phyloP scores from a whole-genome alignment of 2,113 vertebrate species.

The Urocitellus parryii region DNA sequence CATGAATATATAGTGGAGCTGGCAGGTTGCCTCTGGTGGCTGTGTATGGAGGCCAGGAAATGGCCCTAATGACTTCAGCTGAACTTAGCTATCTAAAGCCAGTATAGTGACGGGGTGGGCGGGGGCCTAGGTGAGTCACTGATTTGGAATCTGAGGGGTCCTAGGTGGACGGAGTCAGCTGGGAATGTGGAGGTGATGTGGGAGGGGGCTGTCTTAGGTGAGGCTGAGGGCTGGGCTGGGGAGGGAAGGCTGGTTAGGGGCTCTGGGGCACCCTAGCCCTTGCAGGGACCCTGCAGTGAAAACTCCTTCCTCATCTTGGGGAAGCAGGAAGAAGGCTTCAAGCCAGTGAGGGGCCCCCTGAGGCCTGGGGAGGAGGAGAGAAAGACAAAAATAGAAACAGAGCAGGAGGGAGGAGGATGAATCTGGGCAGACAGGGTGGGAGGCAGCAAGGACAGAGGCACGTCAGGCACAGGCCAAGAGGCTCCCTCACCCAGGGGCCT shows the following conservation, averaged over 20 bases:
- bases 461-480: conserved; percentile 24
- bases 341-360: conserved; percentile 74
- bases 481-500: conserved; percentile 23
- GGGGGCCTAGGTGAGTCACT: background rate
- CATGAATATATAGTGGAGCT: background rate
- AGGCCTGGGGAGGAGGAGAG: conserved; percentile 74
- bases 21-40: background rate
- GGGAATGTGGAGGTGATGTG: background rate
- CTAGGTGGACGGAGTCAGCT: background rate
- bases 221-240: background rate
- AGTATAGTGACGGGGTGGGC: background rate
- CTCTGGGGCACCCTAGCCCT: background rate
- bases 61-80: background rate
- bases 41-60: background rate
- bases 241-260: background rate
- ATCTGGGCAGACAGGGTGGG: conserved; percentile 75
- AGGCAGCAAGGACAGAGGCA: conserved; percentile 65
- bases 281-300: background rate
- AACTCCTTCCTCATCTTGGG: conserved; percentile 35
- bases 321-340: conserved; percentile 68
- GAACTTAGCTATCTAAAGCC: background rate
- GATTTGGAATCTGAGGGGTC: background rate
- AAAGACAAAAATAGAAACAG: conserved; percentile 81
- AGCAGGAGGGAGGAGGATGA: conserved; percentile 68
- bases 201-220: background rate